Conservation (phyloP, 35 echinoderm and acorn worm species). For the Anneissia japonica region DNA sequence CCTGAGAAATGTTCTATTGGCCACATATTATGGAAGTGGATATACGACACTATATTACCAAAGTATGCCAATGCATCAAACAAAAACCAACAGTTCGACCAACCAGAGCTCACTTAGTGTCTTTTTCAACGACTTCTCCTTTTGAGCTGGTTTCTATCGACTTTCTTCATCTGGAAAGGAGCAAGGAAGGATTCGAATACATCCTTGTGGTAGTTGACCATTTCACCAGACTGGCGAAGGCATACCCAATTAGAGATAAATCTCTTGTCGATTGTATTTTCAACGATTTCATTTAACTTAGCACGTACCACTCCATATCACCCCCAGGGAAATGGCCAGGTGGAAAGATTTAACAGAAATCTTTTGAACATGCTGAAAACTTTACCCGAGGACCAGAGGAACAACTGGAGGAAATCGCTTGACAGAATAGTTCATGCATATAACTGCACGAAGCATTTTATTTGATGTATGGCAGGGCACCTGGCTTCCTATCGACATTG, state of each 20-base stretch:
- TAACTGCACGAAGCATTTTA: constrained; percentile 44
- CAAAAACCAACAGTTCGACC: constrained; percentile 27
- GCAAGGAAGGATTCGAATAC: constrained; percentile 31
- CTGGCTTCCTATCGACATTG: not conserved
- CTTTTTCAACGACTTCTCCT: constrained; percentile 33
- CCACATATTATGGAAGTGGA: constrained; percentile 33
- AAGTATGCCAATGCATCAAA: constrained; percentile 25
- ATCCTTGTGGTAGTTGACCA: constrained; percentile 46
- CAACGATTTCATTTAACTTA: constrained; percentile 45
- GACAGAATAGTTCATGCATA: constrained; percentile 63
- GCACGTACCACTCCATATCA: constrained; percentile 55
- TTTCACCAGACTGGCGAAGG: constrained; percentile 47
- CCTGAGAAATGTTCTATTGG: constrained; percentile 46
- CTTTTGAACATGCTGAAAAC: constrained; percentile 38
- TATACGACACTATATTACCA: constrained; percentile 23
- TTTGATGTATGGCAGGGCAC: constrained; percentile 5
- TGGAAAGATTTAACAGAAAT: constrained; percentile 53
- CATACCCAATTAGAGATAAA: constrained; percentile 34
- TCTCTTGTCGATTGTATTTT: constrained; percentile 16
- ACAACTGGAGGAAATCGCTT: constrained; percentile 44
- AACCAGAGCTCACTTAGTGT: constrained; percentile 39
- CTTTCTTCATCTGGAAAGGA: constrained; percentile 41
- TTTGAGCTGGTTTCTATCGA: constrained; percentile 46
- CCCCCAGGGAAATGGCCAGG: constrained; percentile 43
- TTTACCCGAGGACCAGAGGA: constrained; percentile 31